Conservation (phyloP, 2,113 vertebrate species). For the Malurus elegans region DNA sequence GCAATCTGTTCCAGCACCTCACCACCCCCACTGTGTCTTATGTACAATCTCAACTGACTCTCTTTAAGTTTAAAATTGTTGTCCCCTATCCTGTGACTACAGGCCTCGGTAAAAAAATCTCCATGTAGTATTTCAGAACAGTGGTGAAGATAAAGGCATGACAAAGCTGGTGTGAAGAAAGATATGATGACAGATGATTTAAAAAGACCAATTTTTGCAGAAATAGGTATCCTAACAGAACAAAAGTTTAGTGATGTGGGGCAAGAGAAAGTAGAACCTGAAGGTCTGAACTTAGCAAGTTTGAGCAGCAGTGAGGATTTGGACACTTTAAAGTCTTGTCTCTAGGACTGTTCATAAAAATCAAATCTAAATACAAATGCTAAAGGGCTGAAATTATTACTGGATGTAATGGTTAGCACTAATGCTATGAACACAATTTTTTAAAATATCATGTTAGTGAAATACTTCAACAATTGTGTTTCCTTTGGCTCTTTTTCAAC, state of each 20-base stretch:
- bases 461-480: background rate
- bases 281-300: background rate
- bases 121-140: background rate
- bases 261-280: background rate
- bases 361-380: background rate
- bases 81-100: background rate
- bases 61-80: background rate
- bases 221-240: background rate
- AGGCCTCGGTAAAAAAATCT: background rate
- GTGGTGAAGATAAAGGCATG: background rate
- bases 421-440: background rate
- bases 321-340: background rate
- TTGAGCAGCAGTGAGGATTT: background rate
- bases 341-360: background rate
- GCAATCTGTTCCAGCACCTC: background rate
- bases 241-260: background rate
- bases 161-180: background rate
- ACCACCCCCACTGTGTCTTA: accelerated
- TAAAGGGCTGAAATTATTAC: background rate
- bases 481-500: background rate
- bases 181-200: background rate
- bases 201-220: background rate
- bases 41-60: background rate
- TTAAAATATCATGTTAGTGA: background rate
- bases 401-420: background rate